Evolutionary conservation across 2,888 invertebrate genomes (phyloP), one percentile per base, ranked within the genome.

Genomic region (Drosophila rellima): DNA sequence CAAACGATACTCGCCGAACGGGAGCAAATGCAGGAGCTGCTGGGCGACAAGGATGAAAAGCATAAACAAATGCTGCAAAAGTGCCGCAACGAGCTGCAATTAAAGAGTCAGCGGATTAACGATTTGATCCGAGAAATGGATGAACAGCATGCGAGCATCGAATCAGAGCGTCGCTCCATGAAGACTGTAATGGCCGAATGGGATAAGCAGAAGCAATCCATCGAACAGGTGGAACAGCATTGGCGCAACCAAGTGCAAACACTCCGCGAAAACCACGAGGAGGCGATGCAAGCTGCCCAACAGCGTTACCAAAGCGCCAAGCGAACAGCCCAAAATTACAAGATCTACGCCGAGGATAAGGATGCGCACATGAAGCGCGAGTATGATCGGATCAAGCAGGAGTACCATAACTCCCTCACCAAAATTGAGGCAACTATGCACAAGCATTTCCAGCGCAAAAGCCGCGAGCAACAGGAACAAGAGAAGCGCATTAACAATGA

Each of bases 221-320:
- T 93, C 0, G 94, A 94, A 50, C 82, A 92, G 2, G 93, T 93
- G 13, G 92, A 94, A 39, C 78, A 92, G 2, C 93, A 93, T 45
- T 90, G 94, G 57, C 93, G 93, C 40, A 75, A 90, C 0, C 94
- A 95, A 48, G 91, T 94, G 56, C 92, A 93, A 20, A 87, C 91
- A 8, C 70, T 95, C 70, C 80, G 93, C 85, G 91, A 94, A 84
- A 89, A 92, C 0, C 89, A 94, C 6, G 93, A 93, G 47, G 83
- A 91, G 7, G 94, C 94, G 8, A 91, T 94, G 70, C 93, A 93
- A 33, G 90, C 91, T 1, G 80, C 94, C 26, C 94, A 94, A 57
- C 94, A 94, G 10, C 95, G 95, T 80, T 95, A 95, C 84, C 94
- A 94, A 80, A 94, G 94, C 59, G 94, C 94, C 2, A 95, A 95